Conservation (phyloP, 2,113 vertebrate genomes). For the Seriola dumerili region DNA sequence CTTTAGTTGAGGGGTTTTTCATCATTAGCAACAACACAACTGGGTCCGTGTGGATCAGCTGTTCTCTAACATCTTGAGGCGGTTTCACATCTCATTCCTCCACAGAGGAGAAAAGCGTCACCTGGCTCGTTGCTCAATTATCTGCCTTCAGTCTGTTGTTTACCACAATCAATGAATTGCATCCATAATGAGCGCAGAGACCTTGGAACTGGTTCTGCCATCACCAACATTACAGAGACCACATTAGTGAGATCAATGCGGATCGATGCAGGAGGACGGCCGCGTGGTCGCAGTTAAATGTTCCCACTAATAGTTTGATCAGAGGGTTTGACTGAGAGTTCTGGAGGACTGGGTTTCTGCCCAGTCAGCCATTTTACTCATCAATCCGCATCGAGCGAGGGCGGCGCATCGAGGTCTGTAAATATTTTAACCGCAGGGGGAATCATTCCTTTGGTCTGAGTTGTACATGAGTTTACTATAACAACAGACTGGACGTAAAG, state of each 20-base stretch:
- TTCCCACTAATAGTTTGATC: conserved; percentile 31
- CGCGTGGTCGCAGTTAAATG: neutral
- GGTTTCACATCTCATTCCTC: conserved; percentile 45
- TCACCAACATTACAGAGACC: neutral
- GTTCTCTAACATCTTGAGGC: neutral
- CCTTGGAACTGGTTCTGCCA: conserved; percentile 4
- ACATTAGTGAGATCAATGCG: conserved; percentile 34
- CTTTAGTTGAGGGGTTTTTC: too few relatives aligned
- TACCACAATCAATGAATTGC: conserved; percentile 3
- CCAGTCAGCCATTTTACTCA: conserved; percentile 13
- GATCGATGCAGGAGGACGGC: conserved; percentile 17
- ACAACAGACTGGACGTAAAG: too few relatives aligned
- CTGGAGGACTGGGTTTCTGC: neutral
- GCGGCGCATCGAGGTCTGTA: neutral
- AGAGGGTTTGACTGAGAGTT: neutral
- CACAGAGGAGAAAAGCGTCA: neutral
- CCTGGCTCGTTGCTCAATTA: conserved; percentile 43
- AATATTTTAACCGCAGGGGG: neutral
- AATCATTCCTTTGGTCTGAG: neutral
- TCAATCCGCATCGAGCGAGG: neutral
- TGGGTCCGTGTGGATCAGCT: neutral
- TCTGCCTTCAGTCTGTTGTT: conserved; percentile 42
- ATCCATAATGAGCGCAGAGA: conserved; percentile 14
- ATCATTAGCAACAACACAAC: too few relatives aligned
- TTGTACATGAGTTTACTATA: too few relatives aligned